Percentiles rank a stretch among this genome's conserved stretches.
These are phyloP conservation scores for Potorous gilbertii DNA, from an alignment of 2,797 vertebrate species.

Conservation along the genomic window DNA sequence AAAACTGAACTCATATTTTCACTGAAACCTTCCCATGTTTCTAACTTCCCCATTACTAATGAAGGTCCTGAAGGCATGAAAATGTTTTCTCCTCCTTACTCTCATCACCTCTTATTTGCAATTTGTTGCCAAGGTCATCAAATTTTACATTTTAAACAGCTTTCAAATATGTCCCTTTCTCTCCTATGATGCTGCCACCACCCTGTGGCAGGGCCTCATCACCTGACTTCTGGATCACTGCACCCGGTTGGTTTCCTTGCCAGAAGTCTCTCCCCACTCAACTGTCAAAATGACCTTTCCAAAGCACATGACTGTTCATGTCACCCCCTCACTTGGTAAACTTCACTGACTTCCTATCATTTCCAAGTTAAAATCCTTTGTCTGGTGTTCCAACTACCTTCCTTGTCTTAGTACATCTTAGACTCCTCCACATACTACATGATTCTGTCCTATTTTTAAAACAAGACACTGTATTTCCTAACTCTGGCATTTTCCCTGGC, in stretches of 20 bases:
- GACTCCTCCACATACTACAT: not conserved
- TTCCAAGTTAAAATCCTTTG: not conserved
- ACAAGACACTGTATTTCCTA: conserved; percentile 29
- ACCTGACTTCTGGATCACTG: not conserved
- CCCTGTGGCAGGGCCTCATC: not conserved
- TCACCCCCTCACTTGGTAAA: not conserved
- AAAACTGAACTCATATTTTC: not conserved
- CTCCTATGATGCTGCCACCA: not conserved
- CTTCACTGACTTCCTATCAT: not conserved
- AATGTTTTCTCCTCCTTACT: not conserved
- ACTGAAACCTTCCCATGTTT: not conserved
- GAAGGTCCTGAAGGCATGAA: not conserved
- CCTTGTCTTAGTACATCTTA: not conserved
- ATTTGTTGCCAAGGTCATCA: not conserved
- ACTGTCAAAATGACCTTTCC: not conserved
- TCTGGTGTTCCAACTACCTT: not conserved
- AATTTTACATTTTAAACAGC: not conserved
- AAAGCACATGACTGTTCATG: not conserved
- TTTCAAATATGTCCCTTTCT: not conserved
- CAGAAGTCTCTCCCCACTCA: not conserved
- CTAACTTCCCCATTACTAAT: not conserved
- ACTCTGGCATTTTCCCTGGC: not conserved
- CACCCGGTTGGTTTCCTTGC: not conserved
- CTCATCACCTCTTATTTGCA: not conserved
- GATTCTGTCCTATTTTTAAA: not conserved